These are phyloP conservation scores for Neodon shergylaensis DNA, from an alignment of 2,113 vertebrate species.

Conservation along the genomic window DNA sequence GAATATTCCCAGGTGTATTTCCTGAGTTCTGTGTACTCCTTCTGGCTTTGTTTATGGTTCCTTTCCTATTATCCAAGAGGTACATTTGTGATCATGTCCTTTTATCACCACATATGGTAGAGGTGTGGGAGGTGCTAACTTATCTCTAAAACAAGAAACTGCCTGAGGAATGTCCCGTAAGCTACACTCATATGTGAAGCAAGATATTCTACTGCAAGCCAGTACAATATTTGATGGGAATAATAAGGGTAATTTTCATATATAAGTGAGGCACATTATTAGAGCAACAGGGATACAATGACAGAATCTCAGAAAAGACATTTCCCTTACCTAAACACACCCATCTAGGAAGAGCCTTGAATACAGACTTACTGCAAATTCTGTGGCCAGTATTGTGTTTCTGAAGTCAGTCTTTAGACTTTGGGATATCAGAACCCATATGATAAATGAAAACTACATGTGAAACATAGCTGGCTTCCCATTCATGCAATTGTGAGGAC, in stretches of 20 bases:
- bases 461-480: neutral
- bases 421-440: neutral
- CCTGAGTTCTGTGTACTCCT: neutral
- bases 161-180: neutral
- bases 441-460: neutral
- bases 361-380: neutral
- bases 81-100: no score
- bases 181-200: neutral
- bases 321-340: neutral
- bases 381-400: neutral
- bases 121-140: neutral
- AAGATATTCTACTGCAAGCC: neutral
- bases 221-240: no score
- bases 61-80: no score
- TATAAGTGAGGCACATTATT: neutral
- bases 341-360: neutral
- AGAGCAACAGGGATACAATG: neutral
- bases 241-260: neutral
- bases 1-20: neutral
- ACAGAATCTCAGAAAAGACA: neutral
- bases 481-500: neutral
- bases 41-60: neutral
- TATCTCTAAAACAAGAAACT: neutral
- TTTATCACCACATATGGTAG: neutral
- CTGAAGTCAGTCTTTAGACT: neutral